phyloP scores from a whole-genome alignment of 2,797 vertebrate genomes.

The Neomorphus geoffroyi region DNA sequence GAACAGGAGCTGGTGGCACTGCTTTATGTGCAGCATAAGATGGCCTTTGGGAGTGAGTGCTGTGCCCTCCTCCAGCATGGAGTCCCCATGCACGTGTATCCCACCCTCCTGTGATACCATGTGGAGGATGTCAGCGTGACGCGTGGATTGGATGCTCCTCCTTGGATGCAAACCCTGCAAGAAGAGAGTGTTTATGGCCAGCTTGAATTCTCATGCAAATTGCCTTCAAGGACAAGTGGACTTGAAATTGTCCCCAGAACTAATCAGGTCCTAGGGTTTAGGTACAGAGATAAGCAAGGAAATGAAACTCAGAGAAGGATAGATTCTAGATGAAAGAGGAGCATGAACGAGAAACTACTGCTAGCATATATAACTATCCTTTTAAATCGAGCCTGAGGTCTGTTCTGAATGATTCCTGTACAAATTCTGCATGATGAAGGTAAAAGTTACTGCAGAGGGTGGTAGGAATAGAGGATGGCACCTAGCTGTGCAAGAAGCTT shows the following conservation, averaged over 20 bases:
- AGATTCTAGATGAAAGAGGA: background rate
- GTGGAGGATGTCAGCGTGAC: background rate
- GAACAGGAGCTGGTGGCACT: background rate
- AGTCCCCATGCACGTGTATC: accelerated
- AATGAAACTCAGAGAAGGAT: background rate
- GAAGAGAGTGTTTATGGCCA: background rate
- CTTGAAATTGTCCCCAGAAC: background rate
- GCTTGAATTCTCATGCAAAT: background rate
- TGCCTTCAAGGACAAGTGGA: background rate
- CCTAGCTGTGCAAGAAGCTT: background rate
- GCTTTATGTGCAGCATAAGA: background rate
- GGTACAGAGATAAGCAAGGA: background rate
- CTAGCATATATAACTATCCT: background rate
- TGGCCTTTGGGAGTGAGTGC: background rate
- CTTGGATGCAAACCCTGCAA: background rate
- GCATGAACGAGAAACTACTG: background rate
- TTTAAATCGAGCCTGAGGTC: background rate
- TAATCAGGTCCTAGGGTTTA: background rate
- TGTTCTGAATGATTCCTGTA: background rate
- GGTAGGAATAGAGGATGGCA: background rate
- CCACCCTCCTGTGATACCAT: background rate
- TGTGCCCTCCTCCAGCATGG: background rate
- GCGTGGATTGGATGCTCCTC: background rate
- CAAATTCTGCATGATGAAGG: accelerated
- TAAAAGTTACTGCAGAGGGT: background rate